phyloP scores from a whole-genome alignment of 92 coral and sea anemone species.

The Parazoanthus swiftii region DNA sequence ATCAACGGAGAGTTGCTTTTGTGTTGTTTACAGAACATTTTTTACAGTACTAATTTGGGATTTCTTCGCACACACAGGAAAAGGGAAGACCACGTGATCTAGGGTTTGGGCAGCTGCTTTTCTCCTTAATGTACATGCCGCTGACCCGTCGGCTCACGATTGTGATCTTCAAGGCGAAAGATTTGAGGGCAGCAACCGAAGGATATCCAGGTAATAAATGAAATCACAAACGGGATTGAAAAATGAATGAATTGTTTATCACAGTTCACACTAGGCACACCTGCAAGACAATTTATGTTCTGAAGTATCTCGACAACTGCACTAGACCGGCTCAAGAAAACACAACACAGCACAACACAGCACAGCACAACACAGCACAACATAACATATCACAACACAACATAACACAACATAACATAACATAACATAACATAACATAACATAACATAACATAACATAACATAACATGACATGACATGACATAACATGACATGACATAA shows the following conservation, averaged over 20 bases:
- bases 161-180: conserved; percentile 90
- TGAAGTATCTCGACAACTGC: too few relatives aligned
- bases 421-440: background rate
- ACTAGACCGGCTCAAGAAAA: background rate
- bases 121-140: conserved; percentile 96
- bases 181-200: conserved; percentile 78
- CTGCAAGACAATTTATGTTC: background rate
- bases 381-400: background rate
- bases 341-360: too few relatives aligned
- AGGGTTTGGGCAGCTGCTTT: conserved; percentile 84
- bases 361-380: too few relatives aligned
- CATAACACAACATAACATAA: background rate
- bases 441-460: background rate
- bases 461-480: background rate
- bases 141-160: conserved; percentile 93
- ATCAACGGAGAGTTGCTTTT: background rate
- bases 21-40: background rate
- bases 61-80: conserved; percentile 48
- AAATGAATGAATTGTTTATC: background rate
- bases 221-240: too few relatives aligned
- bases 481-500: too few relatives aligned
- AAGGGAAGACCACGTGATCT: conserved; percentile 83
- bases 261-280: background rate
- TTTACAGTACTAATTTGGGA: background rate
- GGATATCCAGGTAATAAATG: conserved; percentile 82